Conservation (phyloP, 2,888 invertebrate species). For the Drosophila meridionalis region DNA sequence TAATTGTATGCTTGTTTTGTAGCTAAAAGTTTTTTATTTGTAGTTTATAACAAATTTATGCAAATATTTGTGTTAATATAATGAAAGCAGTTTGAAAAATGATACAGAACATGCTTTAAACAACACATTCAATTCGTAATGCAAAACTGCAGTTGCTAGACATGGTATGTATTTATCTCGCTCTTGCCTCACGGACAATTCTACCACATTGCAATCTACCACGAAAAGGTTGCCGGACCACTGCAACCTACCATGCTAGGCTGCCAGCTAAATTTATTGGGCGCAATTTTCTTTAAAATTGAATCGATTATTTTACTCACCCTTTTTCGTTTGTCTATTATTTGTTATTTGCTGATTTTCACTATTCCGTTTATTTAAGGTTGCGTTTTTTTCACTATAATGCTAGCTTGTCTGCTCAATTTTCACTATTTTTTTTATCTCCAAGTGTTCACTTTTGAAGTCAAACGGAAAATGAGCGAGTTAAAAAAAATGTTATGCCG, state of each 20-base stretch:
- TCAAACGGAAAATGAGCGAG: constrained; percentile 44
- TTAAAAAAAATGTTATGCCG: background rate
- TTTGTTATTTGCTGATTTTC: background rate
- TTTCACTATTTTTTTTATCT: constrained; percentile 29
- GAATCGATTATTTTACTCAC: constrained; percentile 34
- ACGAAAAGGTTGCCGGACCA: constrained; percentile 1
- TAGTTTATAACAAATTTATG: background rate
- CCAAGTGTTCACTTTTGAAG: constrained; percentile 34
- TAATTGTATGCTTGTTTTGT: background rate
- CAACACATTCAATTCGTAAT: constrained; percentile 4
- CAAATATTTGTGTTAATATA: rapidly evolving
- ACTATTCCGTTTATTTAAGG: constrained; percentile 4
- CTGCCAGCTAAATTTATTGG: no score
- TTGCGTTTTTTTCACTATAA: constrained; percentile 6
- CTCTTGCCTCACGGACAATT: constrained; percentile 4
- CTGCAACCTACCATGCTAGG: no score
- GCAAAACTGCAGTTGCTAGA: constrained; percentile 29
- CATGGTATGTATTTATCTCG: constrained; percentile 14
- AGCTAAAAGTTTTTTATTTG: rapidly evolving
- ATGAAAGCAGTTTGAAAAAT: background rate
- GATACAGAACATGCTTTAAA: background rate
- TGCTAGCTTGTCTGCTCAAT: constrained; percentile 17
- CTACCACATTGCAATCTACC: constrained; percentile 16
- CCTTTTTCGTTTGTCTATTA: constrained; percentile 24
- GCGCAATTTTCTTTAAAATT: background rate